A percentile compares a stretch with the other conserved stretches of the same genome.
phyloP scores from a whole-genome alignment of 2,113 vertebrate species.

The Dipodomys merriami region DNA sequence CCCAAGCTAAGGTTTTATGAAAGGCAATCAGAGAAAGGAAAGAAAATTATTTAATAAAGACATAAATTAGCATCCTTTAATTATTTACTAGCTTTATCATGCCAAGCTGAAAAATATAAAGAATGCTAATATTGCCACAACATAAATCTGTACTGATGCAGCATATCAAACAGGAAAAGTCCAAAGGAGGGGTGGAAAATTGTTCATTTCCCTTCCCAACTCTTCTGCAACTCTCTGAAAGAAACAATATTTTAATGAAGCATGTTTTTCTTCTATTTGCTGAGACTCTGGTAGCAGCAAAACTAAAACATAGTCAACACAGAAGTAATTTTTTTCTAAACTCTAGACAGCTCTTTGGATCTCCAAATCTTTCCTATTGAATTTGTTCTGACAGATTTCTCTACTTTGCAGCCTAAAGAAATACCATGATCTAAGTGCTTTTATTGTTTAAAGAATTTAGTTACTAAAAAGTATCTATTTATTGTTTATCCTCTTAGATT shows the following conservation, averaged over 20 bases:
- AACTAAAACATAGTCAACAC: slow-evolving; percentile 35
- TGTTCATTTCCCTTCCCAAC: slow-evolving; percentile 37
- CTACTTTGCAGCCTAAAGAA: slow-evolving; percentile 44
- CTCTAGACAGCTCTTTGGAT: neutral
- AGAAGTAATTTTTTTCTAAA: neutral
- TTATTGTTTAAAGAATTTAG: neutral
- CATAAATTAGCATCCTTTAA: slow-evolving; percentile 8
- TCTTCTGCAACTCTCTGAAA: slow-evolving; percentile 27
- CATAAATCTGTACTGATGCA: neutral
- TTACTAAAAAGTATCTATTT: slow-evolving; percentile 32
- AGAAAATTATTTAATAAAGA: neutral
- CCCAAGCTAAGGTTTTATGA: neutral
- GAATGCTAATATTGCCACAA: neutral
- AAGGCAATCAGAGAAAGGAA: slow-evolving; percentile 10
- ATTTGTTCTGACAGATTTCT: slow-evolving; percentile 41
- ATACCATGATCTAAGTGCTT: neutral
- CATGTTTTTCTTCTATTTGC: slow-evolving; percentile 41
- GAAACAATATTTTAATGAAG: slow-evolving; percentile 62
- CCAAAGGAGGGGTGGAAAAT: no score
- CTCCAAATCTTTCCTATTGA: slow-evolving; percentile 17
- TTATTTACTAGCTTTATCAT: neutral
- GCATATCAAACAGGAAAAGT: neutral
- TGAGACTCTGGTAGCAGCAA: neutral
- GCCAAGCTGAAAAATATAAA: slow-evolving; percentile 18
- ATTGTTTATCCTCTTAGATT: neutral